Percentiles rank a stretch among this genome's conserved stretches.
phyloP scores from a whole-genome alignment of 2,888 invertebrate genomes.

The Rhingia rostrata region DNA sequence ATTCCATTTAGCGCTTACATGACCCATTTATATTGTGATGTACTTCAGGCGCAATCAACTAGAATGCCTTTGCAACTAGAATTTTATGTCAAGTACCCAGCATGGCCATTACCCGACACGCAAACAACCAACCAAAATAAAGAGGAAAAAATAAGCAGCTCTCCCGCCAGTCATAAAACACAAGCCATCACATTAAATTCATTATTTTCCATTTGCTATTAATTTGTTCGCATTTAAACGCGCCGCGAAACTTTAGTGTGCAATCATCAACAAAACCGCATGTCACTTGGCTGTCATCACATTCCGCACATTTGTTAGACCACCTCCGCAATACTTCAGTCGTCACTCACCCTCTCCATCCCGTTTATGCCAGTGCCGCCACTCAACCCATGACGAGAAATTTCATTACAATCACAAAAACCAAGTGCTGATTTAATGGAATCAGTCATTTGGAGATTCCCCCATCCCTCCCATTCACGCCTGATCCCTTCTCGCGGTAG shows the following conservation, averaged over 20 bases:
- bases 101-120: neutral
- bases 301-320: conserved; percentile 69
- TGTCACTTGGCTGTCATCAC: conserved; percentile 72
- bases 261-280: conserved; percentile 72
- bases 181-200: conserved; percentile 40
- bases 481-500: neutral
- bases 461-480: conserved; percentile 27
- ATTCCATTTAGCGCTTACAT: too few species aligned
- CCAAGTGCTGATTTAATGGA: conserved; percentile 73
- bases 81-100: neutral
- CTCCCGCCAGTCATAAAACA: conserved; percentile 17
- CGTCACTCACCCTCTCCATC: neutral
- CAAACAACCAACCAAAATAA: too few species aligned
- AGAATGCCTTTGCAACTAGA: neutral
- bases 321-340: conserved; percentile 6
- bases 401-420: conserved; percentile 73
- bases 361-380: neutral
- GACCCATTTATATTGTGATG: too few species aligned
- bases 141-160: neutral
- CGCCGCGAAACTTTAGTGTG: conserved; percentile 60
- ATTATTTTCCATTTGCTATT: conserved; percentile 68
- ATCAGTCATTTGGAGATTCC: conserved; percentile 64
- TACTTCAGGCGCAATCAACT: neutral
- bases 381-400: conserved; percentile 41
- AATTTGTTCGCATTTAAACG: conserved; percentile 55